Evolutionary conservation across 2,888 invertebrate species (phyloP).

Genomic region (Cancer borealis): DNA sequence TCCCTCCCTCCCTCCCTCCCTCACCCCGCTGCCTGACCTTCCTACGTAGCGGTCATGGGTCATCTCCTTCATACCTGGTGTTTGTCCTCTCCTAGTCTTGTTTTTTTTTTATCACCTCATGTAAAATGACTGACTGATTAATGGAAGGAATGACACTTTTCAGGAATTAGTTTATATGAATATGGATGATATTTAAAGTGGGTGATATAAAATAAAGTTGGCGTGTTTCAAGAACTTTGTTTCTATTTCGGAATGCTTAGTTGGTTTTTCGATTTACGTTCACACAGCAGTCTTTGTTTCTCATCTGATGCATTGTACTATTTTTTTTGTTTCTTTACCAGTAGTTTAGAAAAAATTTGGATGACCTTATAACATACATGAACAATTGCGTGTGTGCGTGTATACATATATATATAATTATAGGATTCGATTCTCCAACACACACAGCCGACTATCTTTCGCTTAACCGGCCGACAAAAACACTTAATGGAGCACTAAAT

Average conservation of each 20-base stretch:
- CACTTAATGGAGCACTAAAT: background rate
- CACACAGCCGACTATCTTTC: background rate
- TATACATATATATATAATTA: background rate
- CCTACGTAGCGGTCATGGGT: background rate
- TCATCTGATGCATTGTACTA: background rate
- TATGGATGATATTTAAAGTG: background rate
- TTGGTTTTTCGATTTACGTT: background rate
- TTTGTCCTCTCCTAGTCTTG: background rate
- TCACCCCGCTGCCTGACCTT: background rate
- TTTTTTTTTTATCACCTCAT: background rate
- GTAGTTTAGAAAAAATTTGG: background rate
- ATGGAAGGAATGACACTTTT: background rate
- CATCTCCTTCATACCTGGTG: background rate
- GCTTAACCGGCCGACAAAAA: background rate
- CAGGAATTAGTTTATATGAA: background rate
- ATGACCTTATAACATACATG: background rate
- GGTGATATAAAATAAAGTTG: background rate
- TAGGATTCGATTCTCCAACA: background rate
- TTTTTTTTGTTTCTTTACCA: background rate
- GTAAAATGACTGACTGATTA: background rate
- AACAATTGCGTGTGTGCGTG: background rate
- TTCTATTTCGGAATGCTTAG: background rate
- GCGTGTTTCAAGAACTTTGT: background rate
- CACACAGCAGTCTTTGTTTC: background rate
- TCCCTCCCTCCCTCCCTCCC: slow-evolving; percentile 4